A percentile compares a stretch with the other conserved stretches of the same genome.
Evolutionary conservation across 2,797 vertebrate genomes (phyloP).

Genomic region (Botia almorhae): DNA sequence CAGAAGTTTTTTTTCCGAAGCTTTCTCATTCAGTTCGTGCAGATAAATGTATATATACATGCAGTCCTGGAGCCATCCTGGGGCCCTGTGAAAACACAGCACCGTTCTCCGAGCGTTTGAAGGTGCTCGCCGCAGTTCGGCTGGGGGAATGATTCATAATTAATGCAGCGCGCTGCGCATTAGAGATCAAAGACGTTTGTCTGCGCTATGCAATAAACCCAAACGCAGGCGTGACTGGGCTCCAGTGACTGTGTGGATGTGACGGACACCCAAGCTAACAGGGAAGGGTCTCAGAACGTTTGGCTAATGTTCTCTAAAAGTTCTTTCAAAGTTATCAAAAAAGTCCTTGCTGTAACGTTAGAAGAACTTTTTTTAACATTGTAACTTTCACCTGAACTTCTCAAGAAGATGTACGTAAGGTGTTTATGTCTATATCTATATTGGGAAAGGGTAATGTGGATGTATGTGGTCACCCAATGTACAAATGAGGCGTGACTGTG

Average conservation of each 20-base stretch:
- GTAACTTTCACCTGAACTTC: background rate
- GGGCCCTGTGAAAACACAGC: constrained; percentile 67
- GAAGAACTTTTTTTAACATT: no score
- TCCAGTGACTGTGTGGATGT: constrained; percentile 54
- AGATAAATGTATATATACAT: constrained; percentile 46
- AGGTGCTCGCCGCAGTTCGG: constrained; percentile 70
- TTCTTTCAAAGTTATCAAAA: no score
- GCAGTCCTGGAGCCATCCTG: constrained; percentile 68
- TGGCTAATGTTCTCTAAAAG: no score
- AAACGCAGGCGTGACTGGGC: constrained; percentile 69
- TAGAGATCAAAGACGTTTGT: constrained; percentile 77
- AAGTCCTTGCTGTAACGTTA: no score
- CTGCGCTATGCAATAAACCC: constrained; percentile 62
- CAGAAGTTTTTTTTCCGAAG: constrained; percentile 56
- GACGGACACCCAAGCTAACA: constrained; percentile 5
- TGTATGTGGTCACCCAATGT: constrained; percentile 11
- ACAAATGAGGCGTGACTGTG: constrained; percentile 9
- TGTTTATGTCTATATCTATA: constrained; percentile 16
- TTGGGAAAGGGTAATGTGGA: constrained; percentile 1
- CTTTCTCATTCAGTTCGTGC: constrained; percentile 53
- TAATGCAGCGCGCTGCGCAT: constrained; percentile 78
- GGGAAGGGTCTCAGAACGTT: no score
- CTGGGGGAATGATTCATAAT: constrained; percentile 75
- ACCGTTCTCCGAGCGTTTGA: constrained; percentile 66
- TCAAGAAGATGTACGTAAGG: background rate